Evolutionary conservation across 1,140 invertebrate species (phyloP), one percentile per base, ranked within the genome.

Genomic region (Drosophila lacteicornis): DNA sequence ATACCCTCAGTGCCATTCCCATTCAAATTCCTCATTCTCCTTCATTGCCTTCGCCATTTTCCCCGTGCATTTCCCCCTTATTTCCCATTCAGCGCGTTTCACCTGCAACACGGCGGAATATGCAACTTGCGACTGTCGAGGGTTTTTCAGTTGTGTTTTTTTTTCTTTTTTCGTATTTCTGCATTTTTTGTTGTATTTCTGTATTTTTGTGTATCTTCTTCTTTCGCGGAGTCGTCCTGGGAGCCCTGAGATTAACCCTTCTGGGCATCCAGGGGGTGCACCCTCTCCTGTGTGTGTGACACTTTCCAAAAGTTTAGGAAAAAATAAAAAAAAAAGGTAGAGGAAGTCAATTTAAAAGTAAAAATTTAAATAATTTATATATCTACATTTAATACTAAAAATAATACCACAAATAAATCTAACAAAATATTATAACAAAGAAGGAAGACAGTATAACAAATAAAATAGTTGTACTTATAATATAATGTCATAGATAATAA

Each of bases 31-130:
- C 45, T 59, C 69, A 47, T 75, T 74, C 71, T 50, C 56, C 56
- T 71, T 73, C 66, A 50, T 62, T 61, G 36, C 69, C 49, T 49
- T 70, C 25, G 66, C 33, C 56, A 36, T 69, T 46, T 57, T 25
- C 17, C 25, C 30, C 27, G 36, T 40, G 22, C 30, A 47, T 19
- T 36, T 53, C 8, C 27, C 36, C 43, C 66, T 27, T 19, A 33
- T 66, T 19, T 27, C 13, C n/a, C 43, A 40, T 68, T 51, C 49
- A 70, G 4, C 50, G 65, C 59, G 71, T 63, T 79, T 85, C 82
- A 85, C 82, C 82, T 85, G 82, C 75, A 63, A 79, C 74, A 57
- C 61, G 63, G 66, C 51, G 63, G 75, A 78, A 78, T 80, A 63
- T 75, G 75, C 73, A 60, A 69, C 56, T 57, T 80, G 75, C 67